A percentile compares a stretch with the other conserved stretches of the same genome.
Evolutionary conservation across 53 echinoderm and acorn worm genomes (phyloP).

Genomic region (Stichopus horrens): DNA sequence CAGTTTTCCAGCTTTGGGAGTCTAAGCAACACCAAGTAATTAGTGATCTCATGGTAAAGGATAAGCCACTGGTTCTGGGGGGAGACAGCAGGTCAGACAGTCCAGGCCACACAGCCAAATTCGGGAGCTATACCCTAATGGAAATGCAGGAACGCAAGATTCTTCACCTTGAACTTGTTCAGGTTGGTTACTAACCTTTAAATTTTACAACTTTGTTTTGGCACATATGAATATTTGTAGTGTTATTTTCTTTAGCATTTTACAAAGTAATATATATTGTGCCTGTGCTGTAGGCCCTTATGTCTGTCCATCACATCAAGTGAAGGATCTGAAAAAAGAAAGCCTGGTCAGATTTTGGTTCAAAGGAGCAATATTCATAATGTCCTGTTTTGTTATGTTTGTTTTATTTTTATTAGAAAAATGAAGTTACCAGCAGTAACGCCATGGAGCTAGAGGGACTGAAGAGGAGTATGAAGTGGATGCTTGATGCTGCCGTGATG

Average conservation of each 20-base stretch:
- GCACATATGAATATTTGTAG: neutral
- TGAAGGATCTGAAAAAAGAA: too few relatives aligned
- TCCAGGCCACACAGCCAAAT: slow-evolving; percentile 59
- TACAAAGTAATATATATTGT: too few relatives aligned
- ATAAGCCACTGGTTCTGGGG: slow-evolving; percentile 28
- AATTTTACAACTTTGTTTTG: too few relatives aligned
- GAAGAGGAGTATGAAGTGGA: slow-evolving; percentile 37
- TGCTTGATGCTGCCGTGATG: slow-evolving; percentile 31
- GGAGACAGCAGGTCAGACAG: slow-evolving; percentile 61
- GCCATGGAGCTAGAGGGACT: slow-evolving; percentile 46
- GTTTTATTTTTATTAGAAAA: slow-evolving; percentile 47
- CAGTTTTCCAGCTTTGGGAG: slow-evolving; percentile 28
- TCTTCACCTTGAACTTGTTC: slow-evolving; percentile 54
- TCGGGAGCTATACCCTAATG: slow-evolving; percentile 41
- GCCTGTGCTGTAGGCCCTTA: too few relatives aligned
- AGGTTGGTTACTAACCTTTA: slow-evolving; percentile 31
- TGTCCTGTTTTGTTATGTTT: too few relatives aligned
- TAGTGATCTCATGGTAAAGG: neutral
- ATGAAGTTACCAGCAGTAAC: slow-evolving; percentile 52
- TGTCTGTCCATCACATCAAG: too few relatives aligned
- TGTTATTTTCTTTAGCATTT: neutral
- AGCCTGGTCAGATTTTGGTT: too few relatives aligned
- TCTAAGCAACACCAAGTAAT: neutral
- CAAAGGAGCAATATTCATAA: too few relatives aligned
- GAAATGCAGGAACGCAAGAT: slow-evolving; percentile 51